These are phyloP conservation scores for Bubo bubo DNA, from an alignment of 2,113 vertebrate genomes.

Conservation along the genomic window DNA sequence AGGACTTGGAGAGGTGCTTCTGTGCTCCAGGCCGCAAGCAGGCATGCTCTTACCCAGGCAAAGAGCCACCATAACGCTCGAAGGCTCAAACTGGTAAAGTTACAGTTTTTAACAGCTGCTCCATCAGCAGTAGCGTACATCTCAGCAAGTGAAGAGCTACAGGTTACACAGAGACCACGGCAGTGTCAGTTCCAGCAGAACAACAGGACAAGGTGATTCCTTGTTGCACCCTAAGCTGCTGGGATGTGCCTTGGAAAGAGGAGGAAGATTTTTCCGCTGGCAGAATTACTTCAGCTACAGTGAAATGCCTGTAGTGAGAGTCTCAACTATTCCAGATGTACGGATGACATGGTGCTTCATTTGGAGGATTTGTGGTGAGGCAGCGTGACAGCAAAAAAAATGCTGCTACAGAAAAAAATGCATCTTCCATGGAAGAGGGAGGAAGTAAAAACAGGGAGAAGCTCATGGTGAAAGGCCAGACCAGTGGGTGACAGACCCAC, in stretches of 20 bases:
- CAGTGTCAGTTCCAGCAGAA: not conserved
- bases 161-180: not conserved
- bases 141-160: not conserved
- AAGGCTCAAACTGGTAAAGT: not conserved
- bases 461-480: not conserved
- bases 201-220: not conserved
- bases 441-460: not conserved
- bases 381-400: not conserved
- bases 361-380: not conserved
- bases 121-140: not conserved
- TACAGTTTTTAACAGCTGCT: not conserved
- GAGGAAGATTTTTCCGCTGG: not conserved
- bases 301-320: not conserved
- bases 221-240: not conserved
- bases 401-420: not conserved
- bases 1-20: not conserved
- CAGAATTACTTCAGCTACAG: not conserved
- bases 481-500: too few relatives aligned
- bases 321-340: not conserved
- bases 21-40: not conserved
- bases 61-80: not conserved
- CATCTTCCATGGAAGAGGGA: not conserved
- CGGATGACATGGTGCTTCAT: not conserved
- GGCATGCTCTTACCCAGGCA: not conserved
- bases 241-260: not conserved